Evolutionary conservation across 1,140 invertebrate species (phyloP).

Genomic region (Caerostris darwini): DNA sequence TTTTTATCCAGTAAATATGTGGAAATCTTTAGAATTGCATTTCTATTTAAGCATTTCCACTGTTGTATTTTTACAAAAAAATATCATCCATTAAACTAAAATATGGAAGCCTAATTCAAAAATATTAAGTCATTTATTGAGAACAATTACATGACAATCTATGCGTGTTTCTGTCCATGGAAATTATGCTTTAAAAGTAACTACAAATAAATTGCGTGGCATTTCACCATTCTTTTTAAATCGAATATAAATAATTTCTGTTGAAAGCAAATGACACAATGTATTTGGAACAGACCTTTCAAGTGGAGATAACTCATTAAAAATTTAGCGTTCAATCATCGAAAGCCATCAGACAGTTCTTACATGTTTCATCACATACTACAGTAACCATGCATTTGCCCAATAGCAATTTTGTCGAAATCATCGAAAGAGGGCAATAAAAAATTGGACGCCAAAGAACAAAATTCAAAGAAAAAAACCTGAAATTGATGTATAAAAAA

Average conservation of each 20-base stretch:
- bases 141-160: not conserved
- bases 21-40: too few species aligned
- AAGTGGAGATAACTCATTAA: not conserved
- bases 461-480: not conserved
- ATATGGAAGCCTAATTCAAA: too few species aligned
- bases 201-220: not conserved
- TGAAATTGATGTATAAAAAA: not conserved
- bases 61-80: too few species aligned
- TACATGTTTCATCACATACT: not conserved
- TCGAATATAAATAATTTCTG: not conserved
- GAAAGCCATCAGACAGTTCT: not conserved
- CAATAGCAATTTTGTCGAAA: constrained; percentile 8
- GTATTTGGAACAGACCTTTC: not conserved
- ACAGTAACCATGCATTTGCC: not conserved
- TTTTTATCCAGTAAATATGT: too few species aligned
- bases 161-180: not conserved
- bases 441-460: not conserved
- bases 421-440: not conserved
- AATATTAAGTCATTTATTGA: not conserved
- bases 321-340: constrained; percentile 2
- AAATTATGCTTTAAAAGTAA: not conserved
- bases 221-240: not conserved
- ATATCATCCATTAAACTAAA: too few species aligned
- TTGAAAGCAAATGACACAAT: not conserved
- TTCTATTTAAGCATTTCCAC: too few species aligned